Evolutionary conservation across 2,797 vertebrate species (phyloP).

Genomic region (Heterohyrax brucei): DNA sequence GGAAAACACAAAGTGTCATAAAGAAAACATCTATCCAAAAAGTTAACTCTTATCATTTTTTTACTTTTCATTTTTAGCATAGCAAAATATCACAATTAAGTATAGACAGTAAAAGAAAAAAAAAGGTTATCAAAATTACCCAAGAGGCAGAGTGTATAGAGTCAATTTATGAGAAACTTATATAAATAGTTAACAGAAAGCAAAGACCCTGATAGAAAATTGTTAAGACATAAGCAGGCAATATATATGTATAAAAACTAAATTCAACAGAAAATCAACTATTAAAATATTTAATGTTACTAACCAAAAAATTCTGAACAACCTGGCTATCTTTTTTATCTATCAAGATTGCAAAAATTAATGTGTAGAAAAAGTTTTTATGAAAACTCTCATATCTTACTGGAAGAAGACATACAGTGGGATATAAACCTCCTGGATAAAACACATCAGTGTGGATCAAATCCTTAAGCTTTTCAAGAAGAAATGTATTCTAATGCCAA

Average conservation of each 20-base stretch:
- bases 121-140: neutral
- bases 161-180: constrained; percentile 37
- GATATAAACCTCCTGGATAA: neutral
- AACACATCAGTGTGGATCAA: constrained; percentile 3
- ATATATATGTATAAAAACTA: neutral
- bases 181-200: constrained; percentile 8
- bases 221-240: neutral
- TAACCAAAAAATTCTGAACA: neutral
- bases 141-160: neutral
- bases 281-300: constrained; percentile 44
- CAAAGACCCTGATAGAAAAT: neutral
- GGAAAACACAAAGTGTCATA: neutral
- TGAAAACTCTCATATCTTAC: neutral
- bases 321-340: neutral
- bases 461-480: constrained; percentile 15
- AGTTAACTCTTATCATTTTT: neutral
- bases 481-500: neutral
- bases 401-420: neutral
- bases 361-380: neutral
- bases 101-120: constrained; percentile 24
- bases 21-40: neutral
- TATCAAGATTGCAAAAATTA: constrained; percentile 3
- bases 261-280: neutral
- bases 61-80: neutral
- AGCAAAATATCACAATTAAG: neutral